Conservation (phyloP, 2,888 invertebrate genomes). For the Ephialtes manifestator region DNA sequence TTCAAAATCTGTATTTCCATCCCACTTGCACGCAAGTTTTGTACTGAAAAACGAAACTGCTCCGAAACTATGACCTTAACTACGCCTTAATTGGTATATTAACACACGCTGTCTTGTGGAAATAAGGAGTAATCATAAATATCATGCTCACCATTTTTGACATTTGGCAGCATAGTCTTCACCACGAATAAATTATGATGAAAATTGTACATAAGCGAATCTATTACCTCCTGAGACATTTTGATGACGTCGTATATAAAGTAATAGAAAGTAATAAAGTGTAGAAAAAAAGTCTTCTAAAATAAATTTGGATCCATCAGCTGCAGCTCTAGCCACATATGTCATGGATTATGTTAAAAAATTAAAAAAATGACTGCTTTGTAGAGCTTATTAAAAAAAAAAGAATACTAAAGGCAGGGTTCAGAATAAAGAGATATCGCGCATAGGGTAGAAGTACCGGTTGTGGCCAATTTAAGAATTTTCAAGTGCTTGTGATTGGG, state of each 20-base stretch:
- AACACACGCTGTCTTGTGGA: no score
- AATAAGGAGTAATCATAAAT: not conserved
- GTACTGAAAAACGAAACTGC: no score
- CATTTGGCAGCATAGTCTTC: constrained; percentile 86
- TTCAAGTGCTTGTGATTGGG: no score
- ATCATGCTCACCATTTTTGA: constrained; percentile 81
- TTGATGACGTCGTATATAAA: not conserved
- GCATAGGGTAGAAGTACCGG: no score
- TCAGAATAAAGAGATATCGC: not conserved
- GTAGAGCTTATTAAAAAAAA: not conserved
- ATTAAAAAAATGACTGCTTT: not conserved
- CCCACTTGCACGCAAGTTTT: no score
- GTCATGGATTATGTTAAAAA: not conserved
- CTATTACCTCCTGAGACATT: constrained; percentile 71
- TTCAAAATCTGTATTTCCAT: no score
- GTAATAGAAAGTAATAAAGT: not conserved
- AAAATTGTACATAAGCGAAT: constrained; percentile 85
- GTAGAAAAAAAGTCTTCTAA: constrained; percentile 42
- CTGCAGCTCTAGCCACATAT: not conserved
- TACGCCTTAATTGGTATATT: no score
- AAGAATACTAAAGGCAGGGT: not conserved
- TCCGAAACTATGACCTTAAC: no score
- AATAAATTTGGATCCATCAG: constrained; percentile 9
- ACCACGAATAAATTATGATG: constrained; percentile 87
- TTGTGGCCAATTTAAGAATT: no score